Conservation (phyloP, 2,113 vertebrate species). For the Hassar affinis region DNA sequence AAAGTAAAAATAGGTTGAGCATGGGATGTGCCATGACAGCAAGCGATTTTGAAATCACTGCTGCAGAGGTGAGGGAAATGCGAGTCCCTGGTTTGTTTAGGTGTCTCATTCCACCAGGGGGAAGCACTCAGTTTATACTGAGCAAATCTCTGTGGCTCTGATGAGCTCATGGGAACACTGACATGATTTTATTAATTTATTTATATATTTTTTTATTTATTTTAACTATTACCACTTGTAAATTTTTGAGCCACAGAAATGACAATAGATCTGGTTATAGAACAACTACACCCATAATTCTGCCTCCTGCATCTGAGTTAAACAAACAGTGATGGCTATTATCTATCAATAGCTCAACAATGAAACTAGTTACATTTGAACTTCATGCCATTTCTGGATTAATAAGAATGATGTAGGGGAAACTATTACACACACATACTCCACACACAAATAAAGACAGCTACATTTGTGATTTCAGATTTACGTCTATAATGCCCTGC, state of each 20-base stretch:
- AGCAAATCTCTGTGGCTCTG: background rate
- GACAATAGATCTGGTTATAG: background rate
- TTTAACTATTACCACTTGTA: background rate
- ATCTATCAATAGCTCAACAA: background rate
- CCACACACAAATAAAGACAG: background rate
- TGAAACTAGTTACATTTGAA: background rate
- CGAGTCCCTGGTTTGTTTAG: slow-evolving; percentile 2
- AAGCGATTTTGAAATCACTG: background rate
- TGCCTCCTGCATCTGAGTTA: background rate
- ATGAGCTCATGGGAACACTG: background rate
- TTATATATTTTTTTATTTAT: background rate
- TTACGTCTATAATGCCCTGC: background rate
- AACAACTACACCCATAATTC: background rate
- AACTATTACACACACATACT: background rate
- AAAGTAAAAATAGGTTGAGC: background rate
- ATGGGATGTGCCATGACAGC: background rate
- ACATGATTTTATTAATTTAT: background rate
- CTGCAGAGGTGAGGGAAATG: background rate
- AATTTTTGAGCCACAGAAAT: background rate
- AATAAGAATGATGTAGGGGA: background rate
- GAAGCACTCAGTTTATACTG: background rate
- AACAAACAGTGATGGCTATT: background rate
- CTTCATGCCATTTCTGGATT: background rate
- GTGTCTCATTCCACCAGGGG: slow-evolving; percentile 11
- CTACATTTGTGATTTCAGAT: background rate